Evolutionary conservation across 2,113 vertebrate genomes (phyloP).

Genomic region (Galemys pyrenaicus): DNA sequence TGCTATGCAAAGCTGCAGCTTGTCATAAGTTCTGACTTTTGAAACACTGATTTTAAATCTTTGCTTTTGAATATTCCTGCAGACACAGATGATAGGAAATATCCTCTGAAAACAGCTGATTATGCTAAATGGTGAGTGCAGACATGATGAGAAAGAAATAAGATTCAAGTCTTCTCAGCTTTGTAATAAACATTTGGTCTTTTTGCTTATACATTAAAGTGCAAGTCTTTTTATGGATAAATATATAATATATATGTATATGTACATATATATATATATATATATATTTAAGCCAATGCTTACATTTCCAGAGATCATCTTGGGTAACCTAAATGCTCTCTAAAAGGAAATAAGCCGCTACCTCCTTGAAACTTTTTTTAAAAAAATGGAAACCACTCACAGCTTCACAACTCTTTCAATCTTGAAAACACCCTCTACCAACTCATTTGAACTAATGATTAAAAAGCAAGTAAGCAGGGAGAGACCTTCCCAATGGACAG

Average conservation of each 20-base stretch:
- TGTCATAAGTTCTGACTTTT: neutral
- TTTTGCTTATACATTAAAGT: slow-evolving; percentile 17
- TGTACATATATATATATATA: neutral
- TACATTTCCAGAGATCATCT: neutral
- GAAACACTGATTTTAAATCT: slow-evolving; percentile 10
- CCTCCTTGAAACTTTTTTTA: neutral
- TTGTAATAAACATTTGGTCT: neutral
- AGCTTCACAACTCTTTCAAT: neutral
- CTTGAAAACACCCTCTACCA: neutral
- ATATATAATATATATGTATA: neutral
- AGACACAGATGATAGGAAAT: slow-evolving; percentile 44
- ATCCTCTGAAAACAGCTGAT: neutral
- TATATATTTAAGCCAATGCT: neutral
- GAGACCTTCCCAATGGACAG: neutral
- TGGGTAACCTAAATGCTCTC: neutral
- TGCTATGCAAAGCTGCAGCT: neutral
- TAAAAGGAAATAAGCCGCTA: too few relatives aligned
- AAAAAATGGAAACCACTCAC: neutral
- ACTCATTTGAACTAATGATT: neutral
- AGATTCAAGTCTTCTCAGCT: neutral
- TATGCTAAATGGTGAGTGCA: neutral
- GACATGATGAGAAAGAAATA: slow-evolving; percentile 35
- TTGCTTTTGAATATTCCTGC: neutral
- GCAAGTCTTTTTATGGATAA: neutral
- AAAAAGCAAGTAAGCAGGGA: neutral